Base-by-base conservation (phyloP, 2,797 vertebrate species). In the Gymnocypris eckloni region DNA sequence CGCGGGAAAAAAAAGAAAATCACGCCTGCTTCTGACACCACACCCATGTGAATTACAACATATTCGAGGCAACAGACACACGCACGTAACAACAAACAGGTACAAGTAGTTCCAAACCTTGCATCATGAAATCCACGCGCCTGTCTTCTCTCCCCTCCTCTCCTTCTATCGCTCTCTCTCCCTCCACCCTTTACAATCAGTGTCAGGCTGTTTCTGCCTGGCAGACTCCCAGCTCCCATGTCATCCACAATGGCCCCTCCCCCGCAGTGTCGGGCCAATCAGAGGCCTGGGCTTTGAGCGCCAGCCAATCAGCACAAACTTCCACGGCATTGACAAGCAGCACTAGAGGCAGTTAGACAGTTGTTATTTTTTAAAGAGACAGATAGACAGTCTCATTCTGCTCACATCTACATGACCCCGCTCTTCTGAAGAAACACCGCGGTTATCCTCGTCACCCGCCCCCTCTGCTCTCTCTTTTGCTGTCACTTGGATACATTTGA, bases 351-450 rank as follows among this genome's bases (percentile, higher is more conserved):
- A 91, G 94, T 95, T 95, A 86, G 92, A 92, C 94, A 91, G 94
- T 95, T 95, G 93, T 94, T 92, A 86, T 94, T 95, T 95, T 95
- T 95, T 95, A 96, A 96, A 96, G 95, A 94, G 94, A 95, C 95
- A 95, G 95, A 93, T 33, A 33, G 33, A 33, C 33, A 33, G 93
- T 93, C 93, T 91, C 89, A 2, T 86, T 93, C 94, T 93, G 92
- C 91, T 92, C 87, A 11, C 15, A 73, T 79, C 41, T 76, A 77
- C 39, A 78, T 73, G 54, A 50, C 76, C 79, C 28, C 22, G 22
- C 48, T 39, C 70, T 33, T 48, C 33, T 43, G 70, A 37, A 80
- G 54, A 79, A 79, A 81, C 69, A 15, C n/a, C 59, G 54, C 75
- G 43, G 77, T 82, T 73, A 69, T 75, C 79, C 52, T 69, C 41